Conservation (phyloP, 2,797 vertebrate genomes). For the Glossophaga mutica region DNA sequence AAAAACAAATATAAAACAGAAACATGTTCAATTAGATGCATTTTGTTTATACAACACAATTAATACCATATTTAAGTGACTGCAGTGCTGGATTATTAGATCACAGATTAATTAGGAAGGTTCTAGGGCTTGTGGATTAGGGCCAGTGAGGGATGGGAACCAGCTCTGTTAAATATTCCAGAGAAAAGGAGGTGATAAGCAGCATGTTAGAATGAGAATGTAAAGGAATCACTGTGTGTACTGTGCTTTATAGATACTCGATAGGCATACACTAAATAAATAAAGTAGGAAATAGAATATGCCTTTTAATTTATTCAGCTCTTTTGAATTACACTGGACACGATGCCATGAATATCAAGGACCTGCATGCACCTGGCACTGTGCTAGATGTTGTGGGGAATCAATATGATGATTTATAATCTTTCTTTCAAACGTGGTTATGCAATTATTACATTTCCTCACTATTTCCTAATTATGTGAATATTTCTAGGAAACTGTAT, state of each 20-base stretch:
- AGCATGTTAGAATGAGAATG: not conserved
- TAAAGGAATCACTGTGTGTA: not conserved
- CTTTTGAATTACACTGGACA: not conserved
- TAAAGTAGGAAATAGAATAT: not conserved
- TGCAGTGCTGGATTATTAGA: not conserved
- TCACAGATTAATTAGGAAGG: not conserved
- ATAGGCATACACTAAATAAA: not conserved
- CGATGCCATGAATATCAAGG: not conserved
- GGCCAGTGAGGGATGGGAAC: not conserved
- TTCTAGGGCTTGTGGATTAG: not conserved
- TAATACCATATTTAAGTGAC: not conserved
- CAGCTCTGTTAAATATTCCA: not conserved
- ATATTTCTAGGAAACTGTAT: not conserved
- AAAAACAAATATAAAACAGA: constrained; percentile 37
- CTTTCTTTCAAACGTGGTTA: not conserved
- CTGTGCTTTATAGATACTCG: not conserved
- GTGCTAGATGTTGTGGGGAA: not conserved
- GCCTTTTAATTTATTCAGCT: not conserved
- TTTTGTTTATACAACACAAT: constrained; percentile 29
- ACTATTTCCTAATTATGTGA: not conserved
- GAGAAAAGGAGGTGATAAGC: not conserved
- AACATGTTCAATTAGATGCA: not conserved
- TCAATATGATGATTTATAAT: not conserved
- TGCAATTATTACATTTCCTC: not conserved
- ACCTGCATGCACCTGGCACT: not conserved